Evolutionary conservation across 2,797 vertebrate species (phyloP), one percentile per base, ranked within the genome.

Genomic region (Pelobates cultripes): DNA sequence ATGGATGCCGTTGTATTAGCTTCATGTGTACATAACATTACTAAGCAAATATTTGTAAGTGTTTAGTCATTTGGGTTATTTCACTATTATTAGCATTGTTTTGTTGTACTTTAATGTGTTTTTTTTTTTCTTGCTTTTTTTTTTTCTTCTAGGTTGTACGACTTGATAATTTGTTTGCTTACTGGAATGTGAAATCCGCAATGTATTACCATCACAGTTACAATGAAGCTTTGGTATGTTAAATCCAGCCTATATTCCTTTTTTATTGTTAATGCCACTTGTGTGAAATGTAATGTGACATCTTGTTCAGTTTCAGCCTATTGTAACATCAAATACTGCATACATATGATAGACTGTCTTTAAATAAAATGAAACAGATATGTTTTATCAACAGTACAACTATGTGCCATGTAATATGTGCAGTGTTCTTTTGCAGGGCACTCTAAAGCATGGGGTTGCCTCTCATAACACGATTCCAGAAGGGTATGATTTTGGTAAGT

Each of bases 101-200:
- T 6, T 68, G 3, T 4, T 28, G 42, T 45, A 47, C 4, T 7
- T 70, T 44, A 28, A 28, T 47, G 45, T 10, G 45, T 60, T 73
- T 72, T 2, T 85, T 10, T 81, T 73, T 15, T 85, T 42, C 85
- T 92, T 90, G n/a, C n/a, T n/a, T n/a, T n/a, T n/a, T n/a, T n/a
- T 89, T 73, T 15, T 85, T 42, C 85, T 92, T 90, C 79, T 87
- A 99, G 98, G 91, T 99, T 87, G 95, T 99, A 77, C 94, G 94
- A 83, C 89, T 99, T 57, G 97, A 99, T 92, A 96, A 94, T 86
- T 93, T 99, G 87, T 99, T 97, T 94, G 97, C 96, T 43, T 99
- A 99, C 89, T 99, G 97, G 97, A 99, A 98, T 85, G 97, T 98
- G 86, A 95, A 97, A 86, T 97, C 97, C 0, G 87, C 91, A 73